Evolutionary conservation across 2,797 vertebrate genomes (phyloP), one percentile per base, ranked within the genome.

Genomic region (Protosalanx chinensis): DNA sequence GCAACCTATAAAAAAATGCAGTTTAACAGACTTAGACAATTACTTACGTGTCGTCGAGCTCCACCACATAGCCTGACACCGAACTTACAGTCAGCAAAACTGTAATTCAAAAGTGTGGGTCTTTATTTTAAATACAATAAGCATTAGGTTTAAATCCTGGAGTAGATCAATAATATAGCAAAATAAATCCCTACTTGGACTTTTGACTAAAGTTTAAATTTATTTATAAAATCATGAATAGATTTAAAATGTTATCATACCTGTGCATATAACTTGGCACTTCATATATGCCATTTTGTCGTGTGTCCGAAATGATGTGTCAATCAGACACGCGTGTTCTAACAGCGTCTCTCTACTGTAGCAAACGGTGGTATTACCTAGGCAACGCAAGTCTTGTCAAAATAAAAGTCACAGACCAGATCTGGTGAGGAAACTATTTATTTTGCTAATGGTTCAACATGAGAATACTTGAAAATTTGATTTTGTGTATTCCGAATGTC

Each of bases 41-140:
- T 12, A 85, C 90, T 87, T 74, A 93, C 92, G 78, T 84, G 32
- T 91, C 91, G 67, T 91, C 86, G 0, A 93, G 86, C 32, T 93
- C 90, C 56, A 92, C 91, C 8, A 92, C 88, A 0, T 84, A 90
- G 13, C 88, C 86, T 2, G 75, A 79, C 27, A 68, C 80, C 18
- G 69, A 29, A 60, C 64, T 66, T 32, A 78, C 51, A 18, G 68
- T 70, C 33, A 88, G 71, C 27, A 90, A 53, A 37, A 74, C 89
- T 90, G 78, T 35, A 56, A 56, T 16, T 56, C 18, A 56, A n/a
- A 56, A n/a, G 51, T 13, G 15, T 56, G 3, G 6, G 16, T 1
- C 13, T 8, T 62, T 0, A 62, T 33, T 62, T 62, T 62, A 62
- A 33, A 62, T 62, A 62, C 12, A 29, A 16, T 62, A 18, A 3